Conservation (phyloP, 2,113 vertebrate species). For the Isichthys henryi region DNA sequence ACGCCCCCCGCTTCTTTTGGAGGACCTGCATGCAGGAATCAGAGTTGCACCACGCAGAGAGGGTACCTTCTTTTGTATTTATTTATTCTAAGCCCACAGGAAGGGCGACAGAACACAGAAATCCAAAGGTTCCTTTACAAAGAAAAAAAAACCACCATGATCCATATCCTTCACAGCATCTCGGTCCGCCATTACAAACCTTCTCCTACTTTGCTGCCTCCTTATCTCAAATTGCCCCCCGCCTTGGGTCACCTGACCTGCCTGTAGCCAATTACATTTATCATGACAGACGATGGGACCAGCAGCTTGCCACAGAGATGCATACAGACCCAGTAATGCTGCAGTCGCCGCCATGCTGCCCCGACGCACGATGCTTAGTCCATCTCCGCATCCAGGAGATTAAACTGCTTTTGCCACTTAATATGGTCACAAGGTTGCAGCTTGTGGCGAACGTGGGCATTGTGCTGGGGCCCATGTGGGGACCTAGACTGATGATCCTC, state of each 20-base stretch:
- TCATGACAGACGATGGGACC: background rate
- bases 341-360: background rate
- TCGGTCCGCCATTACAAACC: background rate
- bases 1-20: background rate
- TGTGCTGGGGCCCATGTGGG: background rate
- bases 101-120: background rate
- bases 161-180: background rate
- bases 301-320: background rate
- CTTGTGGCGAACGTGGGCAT: background rate
- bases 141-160: background rate
- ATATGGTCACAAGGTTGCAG: background rate
- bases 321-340: background rate
- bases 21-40: background rate
- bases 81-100: background rate
- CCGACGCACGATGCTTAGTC: background rate
- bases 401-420: background rate
- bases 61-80: background rate
- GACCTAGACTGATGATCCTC: background rate
- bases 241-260: background rate
- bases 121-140: too few relatives aligned
- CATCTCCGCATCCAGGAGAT: background rate
- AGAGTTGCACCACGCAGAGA: background rate
- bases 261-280: background rate
- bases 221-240: background rate
- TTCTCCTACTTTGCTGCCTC: background rate